Base-by-base conservation (phyloP, 2,888 invertebrate species). In the Margaritifera margaritifera region DNA sequence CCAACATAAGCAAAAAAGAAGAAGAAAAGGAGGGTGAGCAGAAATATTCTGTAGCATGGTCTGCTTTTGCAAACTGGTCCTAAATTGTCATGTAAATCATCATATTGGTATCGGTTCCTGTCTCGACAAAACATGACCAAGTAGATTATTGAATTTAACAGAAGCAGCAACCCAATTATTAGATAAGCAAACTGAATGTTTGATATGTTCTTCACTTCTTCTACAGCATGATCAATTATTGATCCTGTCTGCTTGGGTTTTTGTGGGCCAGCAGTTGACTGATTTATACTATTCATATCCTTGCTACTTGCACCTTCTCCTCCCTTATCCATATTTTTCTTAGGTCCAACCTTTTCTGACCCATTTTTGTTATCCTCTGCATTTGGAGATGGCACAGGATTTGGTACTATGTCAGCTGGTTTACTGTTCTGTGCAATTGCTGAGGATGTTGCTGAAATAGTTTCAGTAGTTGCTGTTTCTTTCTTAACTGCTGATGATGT, bases 1-100 rank as follows among this genome's bases (percentile, higher is more conserved):
- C 91, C 91, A 54, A 89, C 86, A 71, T 90, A 91, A 22, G 88
- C 73, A 69, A 90, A 86, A 68, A 88, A 88, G 72, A 91, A 90
- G 50, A 89, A 51, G 57, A 90, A 89, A 57, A 90, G 82, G 18
- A 90, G 78, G 2, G 84, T 66, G 3, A 90, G 84, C 18, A 90
- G 75, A 18, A 83, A 72, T 4, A 82, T 64, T 24, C 78, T 69
- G 64, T 62, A 54, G 70, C 76, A 66, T 19, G 55, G 51, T 24
- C 71, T 72, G 56, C 55, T 55, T 31, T 59, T 66, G 68, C 59
- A 71, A 27, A 56, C 66, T 59, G 54, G 42, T 5, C 62, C 63
- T 25, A 54, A 68, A 50, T 59, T 69, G 59, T 72, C 64, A 18
- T 61, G 56, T 22, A 68, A 68, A 54, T 50, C 22, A 8, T 31